A percentile compares a stretch with the other conserved stretches of the same genome.
Conservation (phyloP, 2,113 vertebrate species). For the Hemiprocne comata region DNA sequence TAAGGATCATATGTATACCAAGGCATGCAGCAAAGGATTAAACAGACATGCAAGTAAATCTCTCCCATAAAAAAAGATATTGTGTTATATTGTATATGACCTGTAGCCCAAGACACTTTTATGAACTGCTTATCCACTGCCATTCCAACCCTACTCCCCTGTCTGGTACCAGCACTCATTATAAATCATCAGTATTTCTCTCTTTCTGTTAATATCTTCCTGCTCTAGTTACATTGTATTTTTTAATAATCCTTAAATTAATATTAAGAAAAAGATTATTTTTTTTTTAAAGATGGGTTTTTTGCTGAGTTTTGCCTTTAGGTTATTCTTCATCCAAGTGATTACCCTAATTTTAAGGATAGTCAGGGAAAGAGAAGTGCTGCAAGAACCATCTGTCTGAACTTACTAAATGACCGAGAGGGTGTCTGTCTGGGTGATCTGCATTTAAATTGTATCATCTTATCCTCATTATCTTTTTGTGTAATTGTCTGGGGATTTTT, state of each 20-base stretch:
- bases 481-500: slow-evolving; percentile 48
- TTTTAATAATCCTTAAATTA: background rate
- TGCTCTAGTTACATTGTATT: background rate
- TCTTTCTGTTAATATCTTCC: background rate
- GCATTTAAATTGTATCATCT: slow-evolving; percentile 58
- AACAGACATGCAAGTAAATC: slow-evolving; percentile 58
- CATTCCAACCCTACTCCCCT: background rate
- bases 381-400: slow-evolving; percentile 39
- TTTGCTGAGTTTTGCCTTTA: background rate
- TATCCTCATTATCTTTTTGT: slow-evolving; percentile 59
- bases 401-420: slow-evolving; percentile 24
- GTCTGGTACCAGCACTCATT: slow-evolving; percentile 28
- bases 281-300: background rate
- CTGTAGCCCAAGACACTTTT: slow-evolving; percentile 58
- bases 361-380: background rate
- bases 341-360: slow-evolving; percentile 11
- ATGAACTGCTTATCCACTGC: slow-evolving; percentile 60
- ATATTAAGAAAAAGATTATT: background rate
- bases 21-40: slow-evolving; percentile 52
- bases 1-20: slow-evolving; percentile 1
- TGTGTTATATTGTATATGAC: slow-evolving; percentile 53
- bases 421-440: slow-evolving; percentile 58
- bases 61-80: slow-evolving; percentile 44
- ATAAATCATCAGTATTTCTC: slow-evolving; percentile 24
- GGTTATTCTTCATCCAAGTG: background rate